Evolutionary conservation across 2,113 vertebrate genomes (phyloP).

Genomic region (Sturnus vulgaris): DNA sequence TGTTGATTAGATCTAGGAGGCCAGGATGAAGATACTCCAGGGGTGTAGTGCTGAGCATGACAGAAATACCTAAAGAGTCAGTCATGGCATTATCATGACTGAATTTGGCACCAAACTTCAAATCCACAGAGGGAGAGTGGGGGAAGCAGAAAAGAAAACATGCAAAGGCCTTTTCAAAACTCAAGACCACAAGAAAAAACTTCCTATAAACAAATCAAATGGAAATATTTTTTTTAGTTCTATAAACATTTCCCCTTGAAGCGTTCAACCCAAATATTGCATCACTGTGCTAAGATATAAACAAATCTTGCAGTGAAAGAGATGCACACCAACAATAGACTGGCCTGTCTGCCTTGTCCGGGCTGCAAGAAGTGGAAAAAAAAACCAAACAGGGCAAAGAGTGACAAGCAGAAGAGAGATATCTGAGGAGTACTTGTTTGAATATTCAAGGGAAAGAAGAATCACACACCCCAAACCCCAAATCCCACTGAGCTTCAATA

Average conservation of each 20-base stretch:
- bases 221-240: constrained; percentile 68
- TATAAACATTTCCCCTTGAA: constrained; percentile 65
- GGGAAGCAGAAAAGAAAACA: constrained; percentile 49
- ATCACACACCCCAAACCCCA: background rate
- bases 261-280: constrained; percentile 66
- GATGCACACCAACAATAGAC: constrained; percentile 57
- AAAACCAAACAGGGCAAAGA: constrained; percentile 58
- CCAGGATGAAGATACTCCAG: background rate
- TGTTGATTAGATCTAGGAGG: background rate
- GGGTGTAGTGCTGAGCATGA: background rate
- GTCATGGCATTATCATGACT: constrained; percentile 34
- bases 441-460: background rate
- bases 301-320: constrained; percentile 56
- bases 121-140: background rate
- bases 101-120: constrained; percentile 33
- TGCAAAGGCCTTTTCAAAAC: constrained; percentile 57
- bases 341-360: constrained; percentile 17
- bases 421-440: background rate
- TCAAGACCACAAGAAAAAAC: constrained; percentile 62
- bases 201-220: constrained; percentile 69
- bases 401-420: constrained; percentile 29
- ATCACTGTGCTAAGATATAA: constrained; percentile 64
- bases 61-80: constrained; percentile 46
- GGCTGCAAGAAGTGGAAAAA: constrained; percentile 39
- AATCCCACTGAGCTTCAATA: background rate